Evolutionary conservation across 2,113 vertebrate genomes (phyloP).

Genomic region (Trogon surrucura): DNA sequence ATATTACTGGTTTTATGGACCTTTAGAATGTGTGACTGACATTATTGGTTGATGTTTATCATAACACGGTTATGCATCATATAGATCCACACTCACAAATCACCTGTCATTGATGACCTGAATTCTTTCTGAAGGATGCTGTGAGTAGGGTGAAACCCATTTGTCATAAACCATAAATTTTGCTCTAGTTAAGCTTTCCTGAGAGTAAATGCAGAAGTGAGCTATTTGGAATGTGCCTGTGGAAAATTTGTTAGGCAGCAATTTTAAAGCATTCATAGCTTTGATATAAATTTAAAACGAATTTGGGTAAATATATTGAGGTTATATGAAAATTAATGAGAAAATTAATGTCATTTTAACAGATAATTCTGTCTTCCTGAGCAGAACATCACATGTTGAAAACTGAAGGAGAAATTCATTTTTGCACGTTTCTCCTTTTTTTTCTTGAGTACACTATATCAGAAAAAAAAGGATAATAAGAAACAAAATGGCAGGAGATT

Average conservation of each 20-base stretch:
- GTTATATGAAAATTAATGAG: slow-evolving; percentile 40
- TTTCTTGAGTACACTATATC: background rate
- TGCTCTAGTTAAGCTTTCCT: background rate
- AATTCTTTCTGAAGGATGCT: background rate
- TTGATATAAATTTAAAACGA: slow-evolving; percentile 47
- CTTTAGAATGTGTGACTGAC: background rate
- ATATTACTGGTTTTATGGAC: background rate
- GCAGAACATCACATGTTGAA: background rate
- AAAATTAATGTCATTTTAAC: slow-evolving; percentile 58
- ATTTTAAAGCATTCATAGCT: slow-evolving; percentile 31
- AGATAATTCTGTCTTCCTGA: slow-evolving; percentile 2
- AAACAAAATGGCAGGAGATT: background rate
- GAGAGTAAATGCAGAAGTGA: background rate
- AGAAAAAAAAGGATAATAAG: background rate
- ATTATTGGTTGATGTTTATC: background rate
- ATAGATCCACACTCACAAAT: background rate
- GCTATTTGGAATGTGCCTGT: slow-evolving; percentile 5
- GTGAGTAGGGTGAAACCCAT: background rate
- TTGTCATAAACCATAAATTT: slow-evolving; percentile 27
- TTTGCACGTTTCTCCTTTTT: background rate
- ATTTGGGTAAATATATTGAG: slow-evolving; percentile 52
- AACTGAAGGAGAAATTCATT: background rate
- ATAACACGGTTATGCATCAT: background rate
- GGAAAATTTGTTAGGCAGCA: slow-evolving; percentile 53
- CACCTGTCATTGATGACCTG: background rate